A percentile compares a stretch with the other conserved stretches of the same genome.
Conservation (phyloP, 2,888 invertebrate species). For the Philhelius pedissequus region DNA sequence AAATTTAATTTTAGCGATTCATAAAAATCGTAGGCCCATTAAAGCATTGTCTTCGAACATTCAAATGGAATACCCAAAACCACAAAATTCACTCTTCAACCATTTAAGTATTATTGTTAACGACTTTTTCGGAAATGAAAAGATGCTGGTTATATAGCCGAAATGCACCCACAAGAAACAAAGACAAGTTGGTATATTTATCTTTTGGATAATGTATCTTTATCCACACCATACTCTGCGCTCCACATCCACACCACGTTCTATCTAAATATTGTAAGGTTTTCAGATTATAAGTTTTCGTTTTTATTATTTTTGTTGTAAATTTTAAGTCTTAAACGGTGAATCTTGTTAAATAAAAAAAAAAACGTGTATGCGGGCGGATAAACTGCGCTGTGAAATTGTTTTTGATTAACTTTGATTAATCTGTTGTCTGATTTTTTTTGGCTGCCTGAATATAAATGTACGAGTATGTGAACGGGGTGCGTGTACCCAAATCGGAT, state of each 20-base stretch:
- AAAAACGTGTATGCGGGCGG: constrained; percentile 21
- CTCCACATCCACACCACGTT: background rate
- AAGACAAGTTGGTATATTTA: background rate
- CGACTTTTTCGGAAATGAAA: constrained; percentile 11
- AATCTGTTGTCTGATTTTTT: constrained; percentile 25
- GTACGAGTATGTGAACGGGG: background rate
- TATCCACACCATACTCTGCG: background rate
- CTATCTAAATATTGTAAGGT: background rate
- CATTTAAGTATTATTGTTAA: constrained; percentile 43
- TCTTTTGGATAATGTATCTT: constrained; percentile 8
- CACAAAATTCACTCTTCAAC: background rate
- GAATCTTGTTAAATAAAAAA: constrained; percentile 34
- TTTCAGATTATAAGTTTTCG: background rate
- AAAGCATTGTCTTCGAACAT: constrained; percentile 8
- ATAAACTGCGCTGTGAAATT: constrained; percentile 23
- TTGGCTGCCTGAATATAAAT: constrained; percentile 1
- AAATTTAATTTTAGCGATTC: constrained; percentile 40
- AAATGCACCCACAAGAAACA: constrained; percentile 44
- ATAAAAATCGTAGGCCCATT: constrained; percentile 5
- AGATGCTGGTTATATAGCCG: constrained; percentile 44
- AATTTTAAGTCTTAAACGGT: constrained; percentile 25
- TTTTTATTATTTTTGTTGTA: constrained; percentile 24
- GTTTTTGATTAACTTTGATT: constrained; percentile 55
- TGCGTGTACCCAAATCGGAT: background rate
- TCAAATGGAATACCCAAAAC: background rate